phyloP scores from a whole-genome alignment of 2,113 vertebrate species.

The Perca flavescens region DNA sequence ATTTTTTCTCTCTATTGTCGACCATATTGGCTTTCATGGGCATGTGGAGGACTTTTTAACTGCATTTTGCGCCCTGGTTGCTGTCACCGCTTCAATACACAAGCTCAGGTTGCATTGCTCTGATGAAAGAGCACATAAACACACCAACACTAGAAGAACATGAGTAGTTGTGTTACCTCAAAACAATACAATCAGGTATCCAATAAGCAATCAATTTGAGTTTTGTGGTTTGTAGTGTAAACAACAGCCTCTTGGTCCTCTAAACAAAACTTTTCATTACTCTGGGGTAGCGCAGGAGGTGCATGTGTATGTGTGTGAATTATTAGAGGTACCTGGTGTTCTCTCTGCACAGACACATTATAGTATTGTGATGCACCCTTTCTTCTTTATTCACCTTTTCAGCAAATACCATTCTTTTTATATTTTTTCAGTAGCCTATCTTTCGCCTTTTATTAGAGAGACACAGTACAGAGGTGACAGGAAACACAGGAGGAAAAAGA shows the following conservation, averaged over 20 bases:
- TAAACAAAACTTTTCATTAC: constrained; percentile 40
- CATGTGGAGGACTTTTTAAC: constrained; percentile 9
- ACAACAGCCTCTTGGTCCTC: constrained; percentile 32
- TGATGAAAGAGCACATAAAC: constrained; percentile 11
- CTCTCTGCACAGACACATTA: background rate
- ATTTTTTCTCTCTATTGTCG: background rate
- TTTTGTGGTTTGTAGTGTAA: constrained; percentile 33
- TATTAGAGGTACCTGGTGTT: background rate
- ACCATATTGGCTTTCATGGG: constrained; percentile 7
- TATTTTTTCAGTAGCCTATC: background rate
- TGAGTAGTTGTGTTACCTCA: constrained; percentile 1
- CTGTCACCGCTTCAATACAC: constrained; percentile 26
- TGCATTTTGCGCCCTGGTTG: constrained; percentile 27
- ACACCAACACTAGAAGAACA: background rate
- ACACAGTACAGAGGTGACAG: background rate
- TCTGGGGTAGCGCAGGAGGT: background rate
- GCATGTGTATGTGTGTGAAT: constrained; percentile 1
- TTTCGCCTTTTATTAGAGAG: background rate
- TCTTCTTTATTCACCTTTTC: background rate
- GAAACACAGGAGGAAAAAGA: background rate
- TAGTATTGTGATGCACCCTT: background rate
- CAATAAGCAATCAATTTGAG: constrained; percentile 48
- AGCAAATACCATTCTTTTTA: background rate
- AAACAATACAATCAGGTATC: constrained; percentile 46
- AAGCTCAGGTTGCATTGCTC: constrained; percentile 28